Base-by-base conservation (phyloP, 2,113 vertebrate species). In the Daubentonia madagascariensis region DNA sequence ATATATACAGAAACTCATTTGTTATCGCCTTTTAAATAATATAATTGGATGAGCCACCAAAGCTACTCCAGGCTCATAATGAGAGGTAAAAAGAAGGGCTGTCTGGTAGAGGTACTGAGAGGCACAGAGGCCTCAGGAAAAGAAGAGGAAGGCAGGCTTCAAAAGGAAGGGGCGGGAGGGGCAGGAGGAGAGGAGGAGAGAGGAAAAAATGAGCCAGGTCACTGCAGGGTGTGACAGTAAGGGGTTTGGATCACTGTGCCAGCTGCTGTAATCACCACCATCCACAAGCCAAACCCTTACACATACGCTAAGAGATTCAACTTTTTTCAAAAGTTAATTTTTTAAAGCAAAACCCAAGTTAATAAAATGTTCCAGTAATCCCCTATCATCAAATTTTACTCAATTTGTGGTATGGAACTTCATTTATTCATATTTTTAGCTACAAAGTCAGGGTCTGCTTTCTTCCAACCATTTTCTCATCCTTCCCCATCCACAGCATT, bases 361-460 rank as follows among this genome's bases (percentile, higher is more conserved):
- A 98, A 98, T 98, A 98, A 98, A 98, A 98, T 97, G 97, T 98
- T 98, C 98, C 97, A 98, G 97, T 97, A 97, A 98, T 97, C 97
- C 97, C 95, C 20, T 10, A 94, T 87, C 92, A 65, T 98, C 96
- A 98, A 93, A 97, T 2, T 95, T 70, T 87, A 94, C 93, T 98
- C 94, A 92, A 94, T 97, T 98, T 97, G 88, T 45, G 98, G 97
- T 93, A 32, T 81, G 68, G 96, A 59, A 54, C 37, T 97, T 98
- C 93, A 52, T 95, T 98, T 94, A 93, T 92, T 95, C 79, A 91
- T 96, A 98, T 98, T 95, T 98, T 98, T 97, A 98, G 89, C 97
- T 89, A 97, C 80, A 63, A 97, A 97, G 84, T 88, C 94, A 97
- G 97, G 57, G 52, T 52, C 85, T 70, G 76, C 45, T 96, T 30